Percentiles rank a stretch among this genome's conserved stretches.
phyloP scores from a whole-genome alignment of 2,888 invertebrate genomes.

The Melieria crassipennis region DNA sequence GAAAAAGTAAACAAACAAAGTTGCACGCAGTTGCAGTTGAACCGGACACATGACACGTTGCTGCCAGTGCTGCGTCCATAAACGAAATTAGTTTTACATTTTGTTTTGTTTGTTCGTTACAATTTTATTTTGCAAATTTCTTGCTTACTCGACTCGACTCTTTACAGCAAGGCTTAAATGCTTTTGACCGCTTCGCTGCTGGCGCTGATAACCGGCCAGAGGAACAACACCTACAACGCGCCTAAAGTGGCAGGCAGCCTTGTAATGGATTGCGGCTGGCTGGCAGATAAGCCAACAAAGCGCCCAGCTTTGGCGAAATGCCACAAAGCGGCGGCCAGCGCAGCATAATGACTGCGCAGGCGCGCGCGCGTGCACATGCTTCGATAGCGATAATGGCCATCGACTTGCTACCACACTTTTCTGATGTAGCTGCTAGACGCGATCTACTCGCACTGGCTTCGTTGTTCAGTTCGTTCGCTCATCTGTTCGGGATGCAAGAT shows the following conservation, averaged over 20 bases:
- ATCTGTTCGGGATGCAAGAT: too few species aligned
- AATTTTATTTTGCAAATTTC: too few species aligned
- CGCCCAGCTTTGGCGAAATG: neutral
- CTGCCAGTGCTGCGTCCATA: too few species aligned
- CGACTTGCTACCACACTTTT: conserved; percentile 18
- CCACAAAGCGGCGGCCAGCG: neutral
- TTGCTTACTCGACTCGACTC: neutral
- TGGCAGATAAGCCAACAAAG: conserved; percentile 6
- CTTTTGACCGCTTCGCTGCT: conserved; percentile 12
- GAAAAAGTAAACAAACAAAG: conserved; percentile 11
- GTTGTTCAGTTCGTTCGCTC: too few species aligned
- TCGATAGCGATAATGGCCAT: conserved; percentile 12
- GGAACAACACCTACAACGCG: neutral
- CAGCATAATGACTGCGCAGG: conserved; percentile 8
- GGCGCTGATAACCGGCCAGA: neutral
- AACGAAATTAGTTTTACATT: too few species aligned
- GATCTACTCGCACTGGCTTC: too few species aligned
- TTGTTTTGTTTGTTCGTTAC: too few species aligned
- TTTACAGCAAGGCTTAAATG: conserved; percentile 14
- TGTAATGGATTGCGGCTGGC: conserved; percentile 8
- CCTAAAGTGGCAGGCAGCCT: too few species aligned
- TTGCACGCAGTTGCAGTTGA: neutral
- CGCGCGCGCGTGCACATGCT: conserved; percentile 16
- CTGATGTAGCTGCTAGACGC: neutral
- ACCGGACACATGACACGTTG: too few species aligned